A percentile compares a stretch with the other conserved stretches of the same genome.
Conservation (phyloP, 2,888 invertebrate genomes). For the Omphaloscelis lunosa region DNA sequence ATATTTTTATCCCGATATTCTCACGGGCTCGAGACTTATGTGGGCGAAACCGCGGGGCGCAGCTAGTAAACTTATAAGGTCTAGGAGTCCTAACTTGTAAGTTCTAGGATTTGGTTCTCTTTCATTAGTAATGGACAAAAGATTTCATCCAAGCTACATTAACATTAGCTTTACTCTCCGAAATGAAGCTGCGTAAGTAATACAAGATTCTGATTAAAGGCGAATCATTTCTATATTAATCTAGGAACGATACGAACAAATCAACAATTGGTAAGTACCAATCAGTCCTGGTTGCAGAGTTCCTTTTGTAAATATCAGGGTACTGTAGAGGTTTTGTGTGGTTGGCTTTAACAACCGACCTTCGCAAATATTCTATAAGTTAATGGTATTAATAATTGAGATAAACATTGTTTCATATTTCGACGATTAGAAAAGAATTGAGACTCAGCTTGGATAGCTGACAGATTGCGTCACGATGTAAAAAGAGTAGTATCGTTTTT, state of each 20-base stretch:
- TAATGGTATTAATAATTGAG: background rate
- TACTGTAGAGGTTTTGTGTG: background rate
- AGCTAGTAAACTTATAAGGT: no score
- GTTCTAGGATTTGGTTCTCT: background rate
- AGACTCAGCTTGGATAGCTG: background rate
- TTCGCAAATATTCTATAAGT: background rate
- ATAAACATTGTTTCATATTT: background rate
- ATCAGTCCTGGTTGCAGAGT: background rate
- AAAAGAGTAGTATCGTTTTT: background rate
- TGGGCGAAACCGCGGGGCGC: no score
- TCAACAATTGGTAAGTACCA: conserved; percentile 2
- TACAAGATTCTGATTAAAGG: conserved; percentile 1
- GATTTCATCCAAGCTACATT: background rate
- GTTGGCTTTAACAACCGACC: background rate
- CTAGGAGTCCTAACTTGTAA: no score
- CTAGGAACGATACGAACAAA: conserved; percentile 10
- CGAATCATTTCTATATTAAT: conserved; percentile 16
- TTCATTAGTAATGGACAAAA: conserved; percentile 7
- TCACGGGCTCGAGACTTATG: no score
- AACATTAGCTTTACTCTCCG: conserved; percentile 25
- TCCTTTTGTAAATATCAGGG: conserved; percentile 20
- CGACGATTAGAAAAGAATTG: background rate
- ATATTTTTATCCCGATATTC: no score
- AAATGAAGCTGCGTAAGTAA: conserved; percentile 14
- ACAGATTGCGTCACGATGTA: background rate